Evolutionary conservation across 2,888 invertebrate species (phyloP), one percentile per base, ranked within the genome.

Genomic region (Ptychoptera contaminata): DNA sequence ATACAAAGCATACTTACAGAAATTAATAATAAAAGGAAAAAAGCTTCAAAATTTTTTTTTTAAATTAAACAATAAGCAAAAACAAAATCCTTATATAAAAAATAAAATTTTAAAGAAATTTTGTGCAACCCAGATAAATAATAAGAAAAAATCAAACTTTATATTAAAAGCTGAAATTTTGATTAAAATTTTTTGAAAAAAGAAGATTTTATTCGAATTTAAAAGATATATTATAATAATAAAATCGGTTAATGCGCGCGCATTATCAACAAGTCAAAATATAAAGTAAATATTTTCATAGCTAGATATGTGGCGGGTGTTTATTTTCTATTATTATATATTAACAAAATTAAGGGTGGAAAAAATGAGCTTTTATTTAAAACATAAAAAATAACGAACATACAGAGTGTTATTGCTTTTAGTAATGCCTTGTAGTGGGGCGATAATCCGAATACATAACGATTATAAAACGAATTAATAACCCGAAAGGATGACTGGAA

Each of bases 171-270:
- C 42, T 7, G 32, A 15, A 36, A 45, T n/a, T n/a, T n/a, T n/a
- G n/a, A n/a, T 42, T 45, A 45, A 23, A 23, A 23, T 23, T 23
- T 5, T 23, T 5, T 23, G 7, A 23, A 23, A 5, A 5, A 23
- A 5, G 23, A 23, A 23, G 7, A 23, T 23, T 23, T 23, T 23
- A 23, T 5, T 23, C 23, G 23, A 23, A 23, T 23, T 3, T 23
- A 7, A 5, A 23, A 5, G 23, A 23, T 23, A 5, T 23, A 3
- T 3, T 23, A 23, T 23, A 5, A 23, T 23, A 23, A 23, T n/a
- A n/a, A 40, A 32, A 42, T 42, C 16, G 15, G 12, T 57, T 63
- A 64, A 62, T 65, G 64, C 64, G 65, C 64, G 64, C 64, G 64
- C 64, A 64, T 65, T 61, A 63, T 62, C 46, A 42, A 39, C 44